Percentiles rank a stretch among this genome's conserved stretches.
phyloP scores from a whole-genome alignment of 2,797 vertebrate genomes.

The Apodemus agrarius region DNA sequence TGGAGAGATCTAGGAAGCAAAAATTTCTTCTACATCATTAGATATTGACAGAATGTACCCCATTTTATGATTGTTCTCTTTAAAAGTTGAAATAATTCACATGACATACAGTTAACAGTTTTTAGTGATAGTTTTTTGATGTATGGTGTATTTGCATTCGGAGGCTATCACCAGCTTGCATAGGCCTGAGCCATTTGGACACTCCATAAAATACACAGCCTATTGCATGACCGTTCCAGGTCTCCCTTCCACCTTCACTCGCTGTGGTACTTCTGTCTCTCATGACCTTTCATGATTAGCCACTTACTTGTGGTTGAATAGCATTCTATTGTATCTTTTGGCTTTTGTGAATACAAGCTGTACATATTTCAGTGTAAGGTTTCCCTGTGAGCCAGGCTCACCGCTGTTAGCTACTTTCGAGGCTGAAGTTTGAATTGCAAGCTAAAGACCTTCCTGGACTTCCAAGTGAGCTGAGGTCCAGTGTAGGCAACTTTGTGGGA shows the following conservation, averaged over 20 bases:
- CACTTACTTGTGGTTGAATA: neutral
- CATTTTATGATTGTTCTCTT: conserved; percentile 25
- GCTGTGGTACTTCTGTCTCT: neutral
- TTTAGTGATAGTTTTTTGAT: neutral
- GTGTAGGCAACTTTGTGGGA: no score
- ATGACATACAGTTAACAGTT: no score
- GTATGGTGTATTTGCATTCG: neutral
- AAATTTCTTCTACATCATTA: conserved; percentile 6
- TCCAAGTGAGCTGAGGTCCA: neutral
- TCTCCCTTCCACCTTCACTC: no score
- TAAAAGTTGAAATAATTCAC: neutral
- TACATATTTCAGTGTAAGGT: neutral
- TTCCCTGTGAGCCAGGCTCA: neutral
- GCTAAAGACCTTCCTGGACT: neutral
- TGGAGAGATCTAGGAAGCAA: conserved; percentile 4
- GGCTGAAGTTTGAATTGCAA: neutral
- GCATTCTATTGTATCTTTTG: neutral
- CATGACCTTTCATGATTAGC: neutral
- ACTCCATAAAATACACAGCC: no score
- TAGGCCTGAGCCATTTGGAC: neutral
- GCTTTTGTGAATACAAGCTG: neutral
- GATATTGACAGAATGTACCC: neutral
- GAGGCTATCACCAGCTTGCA: neutral
- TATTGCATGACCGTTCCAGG: no score
- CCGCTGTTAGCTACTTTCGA: neutral